Evolutionary conservation across 2,888 invertebrate genomes (phyloP).

Genomic region (Drosophila neonasuta): DNA sequence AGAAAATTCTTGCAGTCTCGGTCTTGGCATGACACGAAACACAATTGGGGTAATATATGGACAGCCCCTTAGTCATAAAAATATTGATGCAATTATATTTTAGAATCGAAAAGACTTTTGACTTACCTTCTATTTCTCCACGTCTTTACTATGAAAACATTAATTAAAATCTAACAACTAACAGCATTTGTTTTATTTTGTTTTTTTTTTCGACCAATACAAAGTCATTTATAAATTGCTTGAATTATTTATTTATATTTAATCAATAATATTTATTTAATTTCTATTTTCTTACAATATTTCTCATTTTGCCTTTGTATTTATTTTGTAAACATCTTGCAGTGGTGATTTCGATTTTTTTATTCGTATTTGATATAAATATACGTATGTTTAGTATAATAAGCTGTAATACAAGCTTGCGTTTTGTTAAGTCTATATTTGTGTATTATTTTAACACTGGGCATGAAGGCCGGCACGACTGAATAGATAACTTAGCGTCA

Average conservation of each 20-base stretch:
- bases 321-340: conserved; percentile 49
- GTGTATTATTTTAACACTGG: conserved; percentile 62
- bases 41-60: no score
- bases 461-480: neutral
- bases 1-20: no score
- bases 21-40: no score
- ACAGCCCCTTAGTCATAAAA: no score
- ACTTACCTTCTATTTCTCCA: no score
- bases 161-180: neutral
- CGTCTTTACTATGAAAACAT: no score
- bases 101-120: no score
- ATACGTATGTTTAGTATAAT: conserved; percentile 27
- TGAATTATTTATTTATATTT: conserved; percentile 21
- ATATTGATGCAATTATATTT: no score
- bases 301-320: conserved; percentile 57
- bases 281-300: conserved; percentile 64
- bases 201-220: no score
- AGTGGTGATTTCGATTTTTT: conserved; percentile 38
- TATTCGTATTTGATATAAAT: conserved; percentile 41
- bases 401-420: neutral
- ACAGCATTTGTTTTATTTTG: neutral
- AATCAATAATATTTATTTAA: conserved; percentile 71
- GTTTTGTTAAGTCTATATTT: conserved; percentile 16
- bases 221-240: neutral
- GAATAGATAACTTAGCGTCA: neutral